These are phyloP conservation scores for Loxodonta africana DNA, from an alignment of 2,113 vertebrate genomes.

Conservation along the genomic window DNA sequence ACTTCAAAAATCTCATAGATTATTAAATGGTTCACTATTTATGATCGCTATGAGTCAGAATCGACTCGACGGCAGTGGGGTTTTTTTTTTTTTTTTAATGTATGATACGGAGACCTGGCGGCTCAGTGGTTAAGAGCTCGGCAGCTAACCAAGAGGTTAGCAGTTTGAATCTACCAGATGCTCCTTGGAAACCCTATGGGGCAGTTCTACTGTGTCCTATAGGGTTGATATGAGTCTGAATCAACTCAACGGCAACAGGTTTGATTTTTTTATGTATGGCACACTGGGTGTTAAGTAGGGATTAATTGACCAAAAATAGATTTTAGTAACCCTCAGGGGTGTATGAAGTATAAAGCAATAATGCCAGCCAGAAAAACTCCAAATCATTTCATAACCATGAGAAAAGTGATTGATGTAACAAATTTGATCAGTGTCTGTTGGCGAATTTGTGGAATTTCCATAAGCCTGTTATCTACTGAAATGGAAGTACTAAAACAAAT, in stretches of 20 bases:
- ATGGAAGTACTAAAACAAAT: conserved; percentile 9
- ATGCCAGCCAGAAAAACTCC: neutral
- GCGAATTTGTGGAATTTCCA: conserved; percentile 12
- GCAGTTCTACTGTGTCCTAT: no score
- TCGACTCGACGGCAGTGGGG: no score
- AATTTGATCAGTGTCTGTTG: neutral
- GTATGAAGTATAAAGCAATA: neutral
- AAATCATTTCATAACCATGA: neutral
- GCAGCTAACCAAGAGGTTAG: no score
- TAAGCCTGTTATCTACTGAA: neutral
- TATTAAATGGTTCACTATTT: neutral
- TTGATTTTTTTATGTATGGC: neutral
- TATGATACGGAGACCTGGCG: neutral
- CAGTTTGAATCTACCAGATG: no score
- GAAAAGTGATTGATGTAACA: neutral
- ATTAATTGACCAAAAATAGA: neutral
- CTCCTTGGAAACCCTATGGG: no score
- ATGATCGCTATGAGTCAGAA: no score
- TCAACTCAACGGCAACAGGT: no score
- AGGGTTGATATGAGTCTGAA: no score
- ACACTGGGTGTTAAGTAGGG: conserved; percentile 1
- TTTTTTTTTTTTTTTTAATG: neutral
- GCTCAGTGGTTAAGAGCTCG: no score
- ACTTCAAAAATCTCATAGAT: conserved; percentile 26
- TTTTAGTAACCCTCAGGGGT: neutral